Evolutionary conservation across 1,140 invertebrate species (phyloP), one percentile per base, ranked within the genome.

Genomic region (Megalonaias nervosa): DNA sequence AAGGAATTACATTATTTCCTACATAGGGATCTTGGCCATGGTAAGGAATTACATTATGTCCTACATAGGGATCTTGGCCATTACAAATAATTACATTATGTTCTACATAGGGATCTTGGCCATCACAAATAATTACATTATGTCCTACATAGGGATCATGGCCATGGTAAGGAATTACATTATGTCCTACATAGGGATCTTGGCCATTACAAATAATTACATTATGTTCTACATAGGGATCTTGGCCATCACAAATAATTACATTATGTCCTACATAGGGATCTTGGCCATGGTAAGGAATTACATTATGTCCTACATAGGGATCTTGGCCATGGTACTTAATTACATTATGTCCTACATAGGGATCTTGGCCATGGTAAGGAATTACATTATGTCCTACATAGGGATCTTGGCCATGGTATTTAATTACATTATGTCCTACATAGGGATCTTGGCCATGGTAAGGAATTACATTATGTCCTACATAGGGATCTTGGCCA

Each of bases 341-440:
- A 87, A 87, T 21, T 88, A 85, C 66, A 67, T 90, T 48, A 86
- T 90, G 83, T 86, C 89, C 13, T 90, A 89, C 81, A 82, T 89
- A 70, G 88, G 88, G 5, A 75, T 89, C 21, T 77, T 87, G 17
- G 82, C 84, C 21, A 87, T 90, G 88, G 88, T n/a, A n/a, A n/a
- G n/a, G n/a, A n/a, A n/a, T n/a, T 88, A 85, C 66, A 67, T 90
- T 55, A 86, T 90, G 83, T 86, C 89, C 14, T 90, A 89, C 80
- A 82, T 89, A 70, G 89, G 89, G 5, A 74, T 89, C 19, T 77
- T 87, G 17, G 82, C 84, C n/a, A 88, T 90, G 88, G 88, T 90
- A 70, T 78, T 79, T 75, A 21, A 13, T 15, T 31, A 16, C 55
- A 48, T 67, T 15, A 31, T 31, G 26, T 31, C 16, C 14, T 67